Evolutionary conservation across 2,797 vertebrate genomes (phyloP).

Genomic region (Mareca penelope): DNA sequence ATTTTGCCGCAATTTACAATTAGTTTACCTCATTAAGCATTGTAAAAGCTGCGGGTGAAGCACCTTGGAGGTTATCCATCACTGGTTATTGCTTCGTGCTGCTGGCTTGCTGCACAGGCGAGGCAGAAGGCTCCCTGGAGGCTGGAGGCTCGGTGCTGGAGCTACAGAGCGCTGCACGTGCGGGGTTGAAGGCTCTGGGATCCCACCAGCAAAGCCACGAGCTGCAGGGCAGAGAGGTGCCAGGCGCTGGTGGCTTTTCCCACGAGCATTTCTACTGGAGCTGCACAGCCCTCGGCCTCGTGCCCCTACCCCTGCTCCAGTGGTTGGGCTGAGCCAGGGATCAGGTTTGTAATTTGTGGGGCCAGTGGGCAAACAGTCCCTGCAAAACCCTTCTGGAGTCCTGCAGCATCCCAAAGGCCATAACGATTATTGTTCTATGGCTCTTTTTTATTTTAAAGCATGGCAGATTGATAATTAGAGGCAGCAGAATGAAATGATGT

Average conservation of each 20-base stretch:
- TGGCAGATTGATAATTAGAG: background rate
- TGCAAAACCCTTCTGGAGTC: background rate
- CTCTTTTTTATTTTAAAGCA: background rate
- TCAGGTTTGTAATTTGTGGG: background rate
- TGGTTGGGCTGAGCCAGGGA: accelerated
- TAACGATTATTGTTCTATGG: accelerated
- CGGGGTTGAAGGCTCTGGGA: accelerated
- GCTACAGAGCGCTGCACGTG: accelerated
- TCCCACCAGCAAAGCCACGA: accelerated
- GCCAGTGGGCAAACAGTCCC: background rate
- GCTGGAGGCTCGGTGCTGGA: accelerated
- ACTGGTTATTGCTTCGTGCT: background rate
- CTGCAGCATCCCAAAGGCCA: background rate
- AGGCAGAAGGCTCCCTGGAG: background rate
- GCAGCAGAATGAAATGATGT: background rate
- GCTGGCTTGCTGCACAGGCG: accelerated
- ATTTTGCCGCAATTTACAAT: conserved; percentile 67
- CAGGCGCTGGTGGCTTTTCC: accelerated
- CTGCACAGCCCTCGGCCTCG: background rate
- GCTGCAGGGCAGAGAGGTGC: accelerated
- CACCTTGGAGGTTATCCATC: conserved; percentile 34
- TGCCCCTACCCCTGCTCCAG: background rate
- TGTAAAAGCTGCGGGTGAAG: conserved; percentile 23
- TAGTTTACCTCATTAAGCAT: conserved; percentile 66
- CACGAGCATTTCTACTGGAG: accelerated